Evolutionary conservation across 37 sponge, comb jelly and placozoan genomes (phyloP), one percentile per base, ranked within the genome.

Genomic region (Mnemiopsis leidyi): DNA sequence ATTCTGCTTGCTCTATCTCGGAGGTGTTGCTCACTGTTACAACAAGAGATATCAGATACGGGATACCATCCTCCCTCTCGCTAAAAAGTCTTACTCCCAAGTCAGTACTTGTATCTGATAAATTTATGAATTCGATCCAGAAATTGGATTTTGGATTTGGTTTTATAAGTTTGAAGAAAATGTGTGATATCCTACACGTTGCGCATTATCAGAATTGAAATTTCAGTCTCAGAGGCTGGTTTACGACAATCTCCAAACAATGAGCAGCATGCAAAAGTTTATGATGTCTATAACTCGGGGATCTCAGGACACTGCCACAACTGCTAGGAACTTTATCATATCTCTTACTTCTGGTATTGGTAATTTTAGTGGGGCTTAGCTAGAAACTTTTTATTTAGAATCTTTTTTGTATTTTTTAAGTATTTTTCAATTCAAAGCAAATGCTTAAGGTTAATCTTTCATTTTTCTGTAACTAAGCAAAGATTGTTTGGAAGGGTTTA

Each of bases 81-180:
- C 79, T 25, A 18, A 37, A 61, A 85, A 40, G 36, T 18, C 90
- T n/a, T 85, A 85, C 61, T 37, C 33, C n/a, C 90, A 85, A 61
- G 90, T 85, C 13, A n/a, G n/a, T n/a, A n/a, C n/a, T n/a, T n/a
- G n/a, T n/a, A n/a, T n/a, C n/a, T n/a, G n/a, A n/a, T n/a, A n/a
- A n/a, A n/a, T n/a, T n/a, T n/a, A n/a, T n/a, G n/a, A n/a, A n/a
- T n/a, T n/a, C n/a, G n/a, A n/a, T n/a, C n/a, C n/a, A n/a, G n/a
- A n/a, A n/a, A n/a, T n/a, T n/a, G n/a, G n/a, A n/a, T n/a, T n/a
- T n/a, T n/a, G n/a, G n/a, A n/a, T n/a, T n/a, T n/a, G n/a, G n/a
- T n/a, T n/a, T n/a, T n/a, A n/a, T n/a, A n/a, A n/a, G n/a, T n/a
- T n/a, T n/a, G n/a, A n/a, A n/a, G n/a, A n/a, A n/a, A n/a, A n/a